Conservation (phyloP, 2,888 invertebrate species). For the Drosophila nigricruria region DNA sequence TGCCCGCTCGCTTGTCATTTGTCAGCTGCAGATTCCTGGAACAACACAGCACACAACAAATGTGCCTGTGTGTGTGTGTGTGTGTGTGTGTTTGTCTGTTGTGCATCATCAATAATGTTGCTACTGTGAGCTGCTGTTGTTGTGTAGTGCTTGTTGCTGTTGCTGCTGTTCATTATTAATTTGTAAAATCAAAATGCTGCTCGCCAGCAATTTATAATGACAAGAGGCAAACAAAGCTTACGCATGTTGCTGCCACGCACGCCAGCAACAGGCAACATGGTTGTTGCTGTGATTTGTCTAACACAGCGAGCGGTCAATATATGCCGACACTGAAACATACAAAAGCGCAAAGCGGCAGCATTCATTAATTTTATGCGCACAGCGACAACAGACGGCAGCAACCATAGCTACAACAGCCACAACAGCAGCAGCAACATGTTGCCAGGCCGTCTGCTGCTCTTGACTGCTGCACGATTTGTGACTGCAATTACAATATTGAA, state of each 20-base stretch:
- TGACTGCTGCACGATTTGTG: constrained; percentile 72
- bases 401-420: constrained; percentile 37
- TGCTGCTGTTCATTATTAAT: constrained; percentile 77
- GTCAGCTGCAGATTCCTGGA: constrained; percentile 71
- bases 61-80: too few relatives aligned
- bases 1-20: constrained; percentile 67
- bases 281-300: constrained; percentile 82
- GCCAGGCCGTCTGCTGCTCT: constrained; percentile 55
- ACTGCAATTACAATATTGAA: constrained; percentile 82
- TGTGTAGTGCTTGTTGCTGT: constrained; percentile 6
- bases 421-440: constrained; percentile 56
- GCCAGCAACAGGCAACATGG: constrained; percentile 57
- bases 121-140: constrained; percentile 55
- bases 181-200: constrained; percentile 82
- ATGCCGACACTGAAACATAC: constrained; percentile 62
- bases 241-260: constrained; percentile 66
- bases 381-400: constrained; percentile 38
- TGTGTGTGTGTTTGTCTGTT: constrained; percentile 20
- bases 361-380: constrained; percentile 80
- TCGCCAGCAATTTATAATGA: constrained; percentile 81
- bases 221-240: constrained; percentile 61
- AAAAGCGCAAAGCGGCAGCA: constrained; percentile 74
- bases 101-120: constrained; percentile 76
- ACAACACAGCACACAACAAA: constrained; percentile 34
- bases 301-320: constrained; percentile 80